Percentiles rank a stretch among this genome's conserved stretches.
These are phyloP conservation scores for Setipinna tenuifilis DNA, from an alignment of 2,797 vertebrate genomes.

Conservation along the genomic window DNA sequence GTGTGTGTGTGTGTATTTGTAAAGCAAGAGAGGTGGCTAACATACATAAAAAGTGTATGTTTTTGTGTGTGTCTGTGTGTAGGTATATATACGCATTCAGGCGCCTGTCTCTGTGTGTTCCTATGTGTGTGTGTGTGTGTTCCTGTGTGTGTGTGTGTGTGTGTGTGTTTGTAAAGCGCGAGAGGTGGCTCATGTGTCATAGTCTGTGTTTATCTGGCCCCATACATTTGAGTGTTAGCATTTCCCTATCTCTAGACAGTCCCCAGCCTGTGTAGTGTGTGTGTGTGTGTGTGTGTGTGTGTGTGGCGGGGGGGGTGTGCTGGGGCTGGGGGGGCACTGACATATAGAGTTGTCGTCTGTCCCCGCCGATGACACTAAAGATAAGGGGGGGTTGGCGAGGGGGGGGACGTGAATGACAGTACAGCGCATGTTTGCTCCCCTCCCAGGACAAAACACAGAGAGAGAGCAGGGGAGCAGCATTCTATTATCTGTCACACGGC, in stretches of 20 bases:
- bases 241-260: slow-evolving; percentile 82
- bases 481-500: slow-evolving; percentile 93
- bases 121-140: not conserved
- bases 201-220: slow-evolving; percentile 71
- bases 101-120: no score
- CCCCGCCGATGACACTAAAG: slow-evolving; percentile 96
- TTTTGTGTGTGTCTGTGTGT: no score
- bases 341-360: slow-evolving; percentile 93
- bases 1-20: not conserved
- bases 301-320: no score
- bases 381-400: slow-evolving; percentile 77
- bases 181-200: slow-evolving; percentile 34
- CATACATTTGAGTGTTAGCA: slow-evolving; percentile 77
- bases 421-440: slow-evolving; percentile 87
- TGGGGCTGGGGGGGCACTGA: no score
- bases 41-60: slow-evolving; percentile 35
- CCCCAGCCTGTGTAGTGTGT: slow-evolving; percentile 85
- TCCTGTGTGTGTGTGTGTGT: not conserved
- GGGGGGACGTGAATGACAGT: slow-evolving; percentile 91
- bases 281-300: no score
- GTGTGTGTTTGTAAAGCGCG: not conserved
- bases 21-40: slow-evolving; percentile 12
- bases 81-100: no score
- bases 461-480: slow-evolving; percentile 86
- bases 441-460: slow-evolving; percentile 96